Evolutionary conservation across 2,113 vertebrate genomes (phyloP), one percentile per base, ranked within the genome.

Genomic region (Rhinichthys klamathensis): DNA sequence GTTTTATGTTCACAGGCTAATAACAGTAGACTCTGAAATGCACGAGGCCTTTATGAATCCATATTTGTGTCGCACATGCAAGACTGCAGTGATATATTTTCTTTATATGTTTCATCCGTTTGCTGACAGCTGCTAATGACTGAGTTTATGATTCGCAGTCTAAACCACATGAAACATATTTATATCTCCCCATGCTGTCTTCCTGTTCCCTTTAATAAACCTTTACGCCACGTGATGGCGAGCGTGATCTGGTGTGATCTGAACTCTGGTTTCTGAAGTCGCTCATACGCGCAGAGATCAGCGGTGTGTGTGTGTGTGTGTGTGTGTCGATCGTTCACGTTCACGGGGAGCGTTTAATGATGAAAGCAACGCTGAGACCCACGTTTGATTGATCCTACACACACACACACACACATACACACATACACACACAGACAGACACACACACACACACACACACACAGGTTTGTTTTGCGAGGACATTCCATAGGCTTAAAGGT

Each of bases 321-420:
- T 38, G 41, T 41, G 41, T 73, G 49, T 16, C 38, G 5, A 44
- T 80, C 77, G 30, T 18, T 69, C 7, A 12, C 3, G 12, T 38
- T 41, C 56, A 41, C 6, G 23, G 12, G 27, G 41, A 25, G n/a
- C 23, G 3, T 41, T 11, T 74, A 0, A 16, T 92, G 93, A 89
- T 94, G 86, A 75, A 88, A 75, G 87, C 87, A 86, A 79, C 84
- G 35, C 77, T 87, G 88, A 76, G 88, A 84, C 86, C 79, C 89
- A 89, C 83, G 89, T 87, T 79, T 61, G 75, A 86, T 87, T 88
- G 91, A 69, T 69, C 49, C 8, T 12, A 12, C 54, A 78, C 51
- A 77, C 27, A 35, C 10, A 56, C 15, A 69, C 65, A 69, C 32
- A 38, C 67, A 21, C 69, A 72, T n/a, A n/a, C n/a, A n/a, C 69